Conservation (phyloP, 64 coral and sea anemone genomes). For the Acropora tenuis region DNA sequence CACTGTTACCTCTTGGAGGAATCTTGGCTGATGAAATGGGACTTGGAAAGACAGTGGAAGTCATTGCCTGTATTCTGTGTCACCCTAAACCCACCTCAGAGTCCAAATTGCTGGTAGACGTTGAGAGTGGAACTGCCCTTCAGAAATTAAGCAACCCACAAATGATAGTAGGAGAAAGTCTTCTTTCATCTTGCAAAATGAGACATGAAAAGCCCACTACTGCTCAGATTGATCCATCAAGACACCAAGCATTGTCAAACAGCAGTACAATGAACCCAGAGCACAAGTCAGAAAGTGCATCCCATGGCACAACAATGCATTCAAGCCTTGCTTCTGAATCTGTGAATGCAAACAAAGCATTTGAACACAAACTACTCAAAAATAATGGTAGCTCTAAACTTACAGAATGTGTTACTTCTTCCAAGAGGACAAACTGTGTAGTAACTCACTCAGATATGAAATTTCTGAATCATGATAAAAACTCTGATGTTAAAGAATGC, state of each 20-base stretch:
- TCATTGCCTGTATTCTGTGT: conserved; percentile 92
- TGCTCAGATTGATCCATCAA: background rate
- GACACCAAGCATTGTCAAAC: background rate
- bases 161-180: background rate
- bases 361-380: background rate
- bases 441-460: background rate
- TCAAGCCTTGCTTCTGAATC: background rate
- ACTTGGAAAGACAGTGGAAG: conserved; percentile 96
- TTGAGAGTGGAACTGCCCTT: background rate
- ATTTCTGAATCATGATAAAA: background rate
- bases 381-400: background rate
- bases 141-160: background rate
- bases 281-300: background rate
- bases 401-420: background rate
- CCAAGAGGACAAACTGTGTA: no score
- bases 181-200: no score
- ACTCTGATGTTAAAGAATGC: background rate
- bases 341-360: background rate
- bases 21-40: conserved; percentile 99
- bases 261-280: background rate
- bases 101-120: background rate
- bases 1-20: conserved; percentile 76
- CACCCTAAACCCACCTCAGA: conserved; percentile 56
- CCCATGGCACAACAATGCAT: background rate
- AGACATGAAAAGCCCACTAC: background rate